These are phyloP conservation scores for Plebejus argus DNA, from an alignment of 2,888 invertebrate genomes.

Conservation along the genomic window DNA sequence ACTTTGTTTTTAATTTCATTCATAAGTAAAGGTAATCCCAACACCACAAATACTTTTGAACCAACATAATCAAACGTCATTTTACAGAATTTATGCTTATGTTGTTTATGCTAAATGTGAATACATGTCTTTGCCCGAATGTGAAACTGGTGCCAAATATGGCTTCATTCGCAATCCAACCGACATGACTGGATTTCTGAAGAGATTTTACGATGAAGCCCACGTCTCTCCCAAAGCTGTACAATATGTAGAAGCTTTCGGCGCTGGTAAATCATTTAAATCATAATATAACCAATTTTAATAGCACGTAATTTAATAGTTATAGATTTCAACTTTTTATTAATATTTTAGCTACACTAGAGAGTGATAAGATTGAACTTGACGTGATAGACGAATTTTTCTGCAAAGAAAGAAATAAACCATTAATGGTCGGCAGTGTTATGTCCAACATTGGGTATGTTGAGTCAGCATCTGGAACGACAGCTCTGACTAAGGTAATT, in stretches of 20 bases:
- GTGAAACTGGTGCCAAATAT: slow-evolving; percentile 42
- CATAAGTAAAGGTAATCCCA: neutral
- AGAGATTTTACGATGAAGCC: slow-evolving; percentile 76
- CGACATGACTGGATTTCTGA: slow-evolving; percentile 47
- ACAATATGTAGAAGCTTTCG: slow-evolving; percentile 85
- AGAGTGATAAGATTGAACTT: slow-evolving; percentile 53
- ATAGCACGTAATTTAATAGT: neutral
- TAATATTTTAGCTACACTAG: slow-evolving; percentile 18
- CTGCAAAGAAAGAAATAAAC: slow-evolving; percentile 62
- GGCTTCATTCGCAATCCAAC: slow-evolving; percentile 47
- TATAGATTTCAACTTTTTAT: neutral
- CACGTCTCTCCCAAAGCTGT: slow-evolving; percentile 78
- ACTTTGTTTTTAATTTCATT: neutral
- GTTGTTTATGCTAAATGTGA: slow-evolving; percentile 48
- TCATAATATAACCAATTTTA: too few relatives aligned
- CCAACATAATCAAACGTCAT: neutral
- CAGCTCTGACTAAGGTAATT: slow-evolving; percentile 33
- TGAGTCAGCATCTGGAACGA: slow-evolving; percentile 47
- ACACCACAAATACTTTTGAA: neutral
- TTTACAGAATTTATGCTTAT: slow-evolving; percentile 51
- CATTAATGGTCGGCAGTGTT: slow-evolving; percentile 68
- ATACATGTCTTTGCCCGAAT: slow-evolving; percentile 41
- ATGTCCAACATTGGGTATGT: slow-evolving; percentile 53
- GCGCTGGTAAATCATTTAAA: slow-evolving; percentile 68
- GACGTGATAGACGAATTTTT: slow-evolving; percentile 76